phyloP scores from a whole-genome alignment of 2,888 invertebrate species.

The Aphrophora alni region DNA sequence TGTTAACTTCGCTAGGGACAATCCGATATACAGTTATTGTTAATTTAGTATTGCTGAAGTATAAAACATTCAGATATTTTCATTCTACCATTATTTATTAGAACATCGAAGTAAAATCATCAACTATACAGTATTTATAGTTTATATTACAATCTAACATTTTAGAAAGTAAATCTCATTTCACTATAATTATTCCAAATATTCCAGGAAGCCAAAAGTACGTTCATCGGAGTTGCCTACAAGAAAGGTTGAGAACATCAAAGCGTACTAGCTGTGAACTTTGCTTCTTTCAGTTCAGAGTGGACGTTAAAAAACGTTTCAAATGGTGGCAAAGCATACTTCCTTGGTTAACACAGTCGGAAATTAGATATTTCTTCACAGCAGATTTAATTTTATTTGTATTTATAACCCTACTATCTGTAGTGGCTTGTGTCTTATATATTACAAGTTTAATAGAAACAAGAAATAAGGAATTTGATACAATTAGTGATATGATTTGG shows the following conservation, averaged over 20 bases:
- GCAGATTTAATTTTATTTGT: background rate
- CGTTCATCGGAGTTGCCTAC: background rate
- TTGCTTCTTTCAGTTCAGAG: background rate
- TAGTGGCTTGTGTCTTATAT: background rate
- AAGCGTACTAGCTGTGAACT: background rate
- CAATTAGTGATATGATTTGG: background rate
- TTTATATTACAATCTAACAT: no score
- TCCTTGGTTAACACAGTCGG: background rate
- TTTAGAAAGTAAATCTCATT: no score
- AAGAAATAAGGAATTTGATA: background rate
- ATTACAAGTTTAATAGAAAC: background rate
- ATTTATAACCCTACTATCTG: background rate
- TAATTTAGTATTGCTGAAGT: no score
- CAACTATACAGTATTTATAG: no score
- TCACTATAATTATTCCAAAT: no score
- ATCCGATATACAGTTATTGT: no score
- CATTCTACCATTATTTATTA: no score
- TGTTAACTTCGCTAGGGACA: no score
- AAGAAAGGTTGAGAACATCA: background rate
- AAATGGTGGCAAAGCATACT: background rate
- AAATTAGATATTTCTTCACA: background rate
- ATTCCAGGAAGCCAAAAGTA: background rate
- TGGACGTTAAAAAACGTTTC: background rate
- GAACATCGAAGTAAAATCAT: no score
- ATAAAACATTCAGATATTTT: no score